phyloP scores from a whole-genome alignment of 2,113 vertebrate genomes.

The Coturnix japonica region DNA sequence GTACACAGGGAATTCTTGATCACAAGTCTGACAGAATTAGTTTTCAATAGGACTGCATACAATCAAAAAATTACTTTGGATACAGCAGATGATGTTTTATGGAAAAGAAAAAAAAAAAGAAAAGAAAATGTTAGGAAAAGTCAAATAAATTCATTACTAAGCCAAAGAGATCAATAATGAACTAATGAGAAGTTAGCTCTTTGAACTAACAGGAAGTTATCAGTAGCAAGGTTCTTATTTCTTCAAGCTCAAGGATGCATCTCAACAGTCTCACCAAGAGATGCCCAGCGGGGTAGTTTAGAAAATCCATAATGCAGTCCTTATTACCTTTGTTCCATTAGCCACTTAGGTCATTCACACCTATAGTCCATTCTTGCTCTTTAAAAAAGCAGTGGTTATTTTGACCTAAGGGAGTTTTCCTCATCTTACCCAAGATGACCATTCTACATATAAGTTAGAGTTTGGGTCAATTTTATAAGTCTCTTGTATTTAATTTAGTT shows the following conservation, averaged over 20 bases:
- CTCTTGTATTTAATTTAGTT: background rate
- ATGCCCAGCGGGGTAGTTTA: background rate
- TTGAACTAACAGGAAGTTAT: background rate
- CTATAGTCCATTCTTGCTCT: background rate
- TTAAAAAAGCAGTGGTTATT: background rate
- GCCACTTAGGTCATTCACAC: background rate
- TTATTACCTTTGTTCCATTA: background rate
- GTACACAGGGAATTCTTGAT: background rate
- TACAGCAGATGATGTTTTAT: background rate
- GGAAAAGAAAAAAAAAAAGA: background rate
- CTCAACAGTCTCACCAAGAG: background rate
- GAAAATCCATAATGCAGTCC: background rate
- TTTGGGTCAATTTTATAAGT: background rate
- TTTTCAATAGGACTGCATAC: background rate
- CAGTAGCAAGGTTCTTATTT: background rate
- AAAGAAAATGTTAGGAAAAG: background rate
- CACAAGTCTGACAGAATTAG: background rate
- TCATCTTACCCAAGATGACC: background rate
- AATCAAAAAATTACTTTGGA: background rate
- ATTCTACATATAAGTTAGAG: background rate
- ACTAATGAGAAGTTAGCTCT: background rate
- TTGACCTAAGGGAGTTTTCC: background rate
- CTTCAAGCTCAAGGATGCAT: background rate
- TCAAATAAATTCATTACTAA: background rate
- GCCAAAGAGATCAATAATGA: too few species aligned